Evolutionary conservation across 2,888 invertebrate genomes (phyloP).

Genomic region (Eristalis arbustorum): DNA sequence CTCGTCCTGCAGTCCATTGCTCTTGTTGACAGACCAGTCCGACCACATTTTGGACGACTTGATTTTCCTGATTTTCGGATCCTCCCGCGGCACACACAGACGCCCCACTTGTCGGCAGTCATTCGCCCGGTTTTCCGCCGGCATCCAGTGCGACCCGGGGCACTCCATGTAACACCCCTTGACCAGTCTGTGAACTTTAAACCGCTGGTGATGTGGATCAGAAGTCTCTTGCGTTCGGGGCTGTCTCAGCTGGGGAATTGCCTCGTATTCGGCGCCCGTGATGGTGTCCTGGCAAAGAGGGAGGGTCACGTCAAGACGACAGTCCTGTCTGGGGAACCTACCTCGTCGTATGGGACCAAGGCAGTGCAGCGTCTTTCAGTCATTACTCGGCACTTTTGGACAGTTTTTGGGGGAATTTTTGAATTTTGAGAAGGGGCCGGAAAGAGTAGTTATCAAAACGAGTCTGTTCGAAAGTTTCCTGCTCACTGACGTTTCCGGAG

Average conservation of each 20-base stretch:
- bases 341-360: too few relatives aligned
- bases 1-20: slow-evolving; percentile 45
- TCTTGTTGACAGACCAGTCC: slow-evolving; percentile 1
- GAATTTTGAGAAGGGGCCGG: too few relatives aligned
- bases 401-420: too few relatives aligned
- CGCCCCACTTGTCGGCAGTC: background rate
- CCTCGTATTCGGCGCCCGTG: background rate
- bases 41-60: background rate
- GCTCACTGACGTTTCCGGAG: too few relatives aligned
- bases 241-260: background rate
- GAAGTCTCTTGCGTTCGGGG: background rate
- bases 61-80: background rate
- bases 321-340: too few relatives aligned
- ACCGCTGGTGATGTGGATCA: background rate
- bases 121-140: background rate
- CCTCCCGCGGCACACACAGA: background rate
- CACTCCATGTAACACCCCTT: background rate
- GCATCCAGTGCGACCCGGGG: background rate
- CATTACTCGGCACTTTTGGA: too few relatives aligned
- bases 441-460: too few relatives aligned
- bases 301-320: background rate
- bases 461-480: too few relatives aligned
- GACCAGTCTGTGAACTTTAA: background rate
- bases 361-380: too few relatives aligned
- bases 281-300: background rate